phyloP scores from a whole-genome alignment of 2,797 vertebrate genomes.

The Loris lydekkerianus region DNA sequence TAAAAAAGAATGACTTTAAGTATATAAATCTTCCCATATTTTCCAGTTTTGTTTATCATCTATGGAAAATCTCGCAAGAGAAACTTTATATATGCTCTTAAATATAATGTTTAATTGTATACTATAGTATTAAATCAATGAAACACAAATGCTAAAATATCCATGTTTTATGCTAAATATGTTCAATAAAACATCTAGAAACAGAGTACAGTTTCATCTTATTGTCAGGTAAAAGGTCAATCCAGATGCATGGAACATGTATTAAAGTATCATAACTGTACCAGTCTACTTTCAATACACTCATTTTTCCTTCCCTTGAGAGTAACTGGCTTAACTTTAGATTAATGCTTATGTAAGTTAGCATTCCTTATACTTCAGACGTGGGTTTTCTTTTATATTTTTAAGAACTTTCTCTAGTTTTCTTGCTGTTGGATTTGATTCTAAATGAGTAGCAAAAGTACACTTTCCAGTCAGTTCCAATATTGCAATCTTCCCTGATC shows the following conservation, averaged over 20 bases:
- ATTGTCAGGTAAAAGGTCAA: not conserved
- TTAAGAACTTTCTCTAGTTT: not conserved
- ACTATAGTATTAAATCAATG: not conserved
- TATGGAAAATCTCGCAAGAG: not conserved
- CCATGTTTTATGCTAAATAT: constrained; percentile 25
- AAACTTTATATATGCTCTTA: not conserved
- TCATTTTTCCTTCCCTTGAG: constrained; percentile 5
- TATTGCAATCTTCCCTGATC: constrained; percentile 50
- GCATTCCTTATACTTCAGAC: not conserved
- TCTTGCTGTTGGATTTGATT: constrained; percentile 71
- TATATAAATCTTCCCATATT: not conserved
- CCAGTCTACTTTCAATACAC: not conserved
- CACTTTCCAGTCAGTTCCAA: constrained; percentile 30
- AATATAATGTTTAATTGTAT: not conserved
- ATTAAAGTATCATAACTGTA: not conserved
- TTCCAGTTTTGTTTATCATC: not conserved
- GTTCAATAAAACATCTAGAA: not conserved
- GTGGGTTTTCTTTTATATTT: not conserved
- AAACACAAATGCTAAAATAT: not conserved
- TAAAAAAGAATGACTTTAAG: not conserved
- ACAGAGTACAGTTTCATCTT: not conserved
- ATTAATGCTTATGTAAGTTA: constrained; percentile 47
- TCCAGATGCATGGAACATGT: not conserved
- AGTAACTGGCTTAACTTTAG: constrained; percentile 46
- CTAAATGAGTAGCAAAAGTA: constrained; percentile 58